phyloP scores from a whole-genome alignment of 2,797 vertebrate species.

The Pipistrellus nathusii region DNA sequence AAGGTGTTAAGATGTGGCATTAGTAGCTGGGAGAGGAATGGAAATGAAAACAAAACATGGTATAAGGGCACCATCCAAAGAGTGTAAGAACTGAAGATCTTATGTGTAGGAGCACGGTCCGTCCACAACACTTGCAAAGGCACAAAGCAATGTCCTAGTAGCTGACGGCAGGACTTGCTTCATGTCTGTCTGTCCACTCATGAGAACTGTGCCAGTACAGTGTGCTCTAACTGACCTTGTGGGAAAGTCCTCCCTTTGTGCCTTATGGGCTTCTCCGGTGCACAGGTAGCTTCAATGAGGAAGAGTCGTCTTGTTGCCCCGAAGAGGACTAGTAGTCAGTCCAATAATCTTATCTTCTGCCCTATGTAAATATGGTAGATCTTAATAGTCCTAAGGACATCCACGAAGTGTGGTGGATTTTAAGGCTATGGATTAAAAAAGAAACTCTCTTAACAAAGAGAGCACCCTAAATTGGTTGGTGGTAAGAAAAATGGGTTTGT shows the following conservation, averaged over 20 bases:
- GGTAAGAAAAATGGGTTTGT: slow-evolving; percentile 69
- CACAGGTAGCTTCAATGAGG: slow-evolving; percentile 88
- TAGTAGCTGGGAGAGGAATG: slow-evolving; percentile 54
- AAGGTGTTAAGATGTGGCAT: slow-evolving; percentile 67
- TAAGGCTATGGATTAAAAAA: slow-evolving; percentile 78
- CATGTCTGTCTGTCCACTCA: slow-evolving; percentile 78
- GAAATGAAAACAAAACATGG: slow-evolving; percentile 36
- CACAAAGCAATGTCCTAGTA: slow-evolving; percentile 46
- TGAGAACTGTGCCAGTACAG: slow-evolving; percentile 82
- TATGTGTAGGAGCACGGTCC: slow-evolving; percentile 72
- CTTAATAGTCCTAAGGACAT: slow-evolving; percentile 89
- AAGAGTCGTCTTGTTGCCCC: slow-evolving; percentile 88
- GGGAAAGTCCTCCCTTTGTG: slow-evolving; percentile 89
- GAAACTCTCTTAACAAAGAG: slow-evolving; percentile 74
- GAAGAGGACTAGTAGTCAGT: slow-evolving; percentile 89
- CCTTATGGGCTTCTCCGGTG: slow-evolving; percentile 87
- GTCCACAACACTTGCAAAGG: slow-evolving; percentile 62
- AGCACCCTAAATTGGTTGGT: slow-evolving; percentile 61
- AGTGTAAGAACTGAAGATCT: slow-evolving; percentile 58
- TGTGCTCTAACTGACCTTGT: slow-evolving; percentile 89
- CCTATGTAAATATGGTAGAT: slow-evolving; percentile 89
- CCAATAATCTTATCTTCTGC: slow-evolving; percentile 90
- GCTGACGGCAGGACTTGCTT: slow-evolving; percentile 67
- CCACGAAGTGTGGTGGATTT: slow-evolving; percentile 84
- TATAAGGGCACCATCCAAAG: slow-evolving; percentile 62